Conservation (phyloP, 2,888 invertebrate genomes). For the Drosophila kambysellisi region DNA sequence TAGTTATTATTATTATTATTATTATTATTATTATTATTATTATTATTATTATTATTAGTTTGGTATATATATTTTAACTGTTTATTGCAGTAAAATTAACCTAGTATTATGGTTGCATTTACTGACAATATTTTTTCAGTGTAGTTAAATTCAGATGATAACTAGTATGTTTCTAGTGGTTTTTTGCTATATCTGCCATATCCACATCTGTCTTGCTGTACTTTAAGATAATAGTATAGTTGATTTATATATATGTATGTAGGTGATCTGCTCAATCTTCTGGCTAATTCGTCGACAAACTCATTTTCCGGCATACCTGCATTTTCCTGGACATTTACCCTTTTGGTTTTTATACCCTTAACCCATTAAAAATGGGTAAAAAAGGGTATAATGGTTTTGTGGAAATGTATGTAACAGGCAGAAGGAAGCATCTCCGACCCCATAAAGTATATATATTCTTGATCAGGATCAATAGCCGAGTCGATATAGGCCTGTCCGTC, state of each 20-base stretch:
- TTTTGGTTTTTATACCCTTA: no score
- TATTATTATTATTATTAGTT: no score
- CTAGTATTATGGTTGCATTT: not conserved
- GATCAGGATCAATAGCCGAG: no score
- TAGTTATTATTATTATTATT: no score
- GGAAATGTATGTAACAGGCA: no score
- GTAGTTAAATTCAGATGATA: not conserved
- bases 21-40: not conserved
- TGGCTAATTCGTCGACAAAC: not conserved
- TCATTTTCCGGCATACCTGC: no score
- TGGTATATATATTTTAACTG: not conserved
- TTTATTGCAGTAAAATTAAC: not conserved
- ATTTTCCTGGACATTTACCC: not conserved
- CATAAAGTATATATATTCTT: no score
- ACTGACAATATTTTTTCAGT: not conserved
- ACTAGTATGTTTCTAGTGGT: not conserved
- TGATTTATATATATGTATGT: not conserved
- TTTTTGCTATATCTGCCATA: not conserved
- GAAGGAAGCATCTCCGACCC: no score
- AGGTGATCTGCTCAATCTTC: not conserved
- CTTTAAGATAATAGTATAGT: not conserved
- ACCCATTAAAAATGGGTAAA: no score
- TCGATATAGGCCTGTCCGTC: no score
- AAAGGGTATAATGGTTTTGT: no score
- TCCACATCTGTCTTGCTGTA: not conserved